Evolutionary conservation across 2,888 invertebrate genomes (phyloP).

Genomic region (Automeris io): DNA sequence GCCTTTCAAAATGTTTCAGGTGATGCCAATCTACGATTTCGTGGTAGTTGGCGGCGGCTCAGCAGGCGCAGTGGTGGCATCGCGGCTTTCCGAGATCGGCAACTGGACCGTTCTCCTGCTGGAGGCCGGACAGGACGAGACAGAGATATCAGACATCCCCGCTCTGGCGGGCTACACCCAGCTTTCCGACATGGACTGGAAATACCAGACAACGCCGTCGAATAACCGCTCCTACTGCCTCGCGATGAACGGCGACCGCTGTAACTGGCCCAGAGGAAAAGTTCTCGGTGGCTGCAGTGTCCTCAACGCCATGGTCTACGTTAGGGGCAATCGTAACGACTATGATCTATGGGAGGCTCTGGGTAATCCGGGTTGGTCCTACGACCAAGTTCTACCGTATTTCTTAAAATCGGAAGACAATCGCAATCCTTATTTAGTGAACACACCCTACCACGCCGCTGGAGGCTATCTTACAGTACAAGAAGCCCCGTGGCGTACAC

Average conservation of each 20-base stretch:
- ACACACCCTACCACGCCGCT: slow-evolving; percentile 84
- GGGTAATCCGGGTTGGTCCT: slow-evolving; percentile 93
- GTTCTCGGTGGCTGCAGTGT: slow-evolving; percentile 92
- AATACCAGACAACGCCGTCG: slow-evolving; percentile 91
- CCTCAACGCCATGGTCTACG: slow-evolving; percentile 94
- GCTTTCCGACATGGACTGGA: slow-evolving; percentile 93
- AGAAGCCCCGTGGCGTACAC: slow-evolving; percentile 90
- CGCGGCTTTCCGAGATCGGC: slow-evolving; percentile 86
- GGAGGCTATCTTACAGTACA: slow-evolving; percentile 91
- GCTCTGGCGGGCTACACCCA: slow-evolving; percentile 90
- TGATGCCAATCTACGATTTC: slow-evolving; percentile 89
- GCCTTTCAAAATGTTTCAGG: slow-evolving; percentile 69
- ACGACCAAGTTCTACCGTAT: slow-evolving; percentile 87
- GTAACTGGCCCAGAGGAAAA: slow-evolving; percentile 95
- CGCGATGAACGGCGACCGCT: slow-evolving; percentile 91
- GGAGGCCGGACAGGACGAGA: slow-evolving; percentile 93
- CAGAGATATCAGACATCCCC: slow-evolving; percentile 92
- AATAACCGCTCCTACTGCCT: slow-evolving; percentile 87
- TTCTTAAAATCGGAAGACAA: slow-evolving; percentile 93
- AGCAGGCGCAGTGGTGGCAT: slow-evolving; percentile 92
- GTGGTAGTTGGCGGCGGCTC: slow-evolving; percentile 92
- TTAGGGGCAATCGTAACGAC: slow-evolving; percentile 90
- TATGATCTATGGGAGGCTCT: slow-evolving; percentile 91
- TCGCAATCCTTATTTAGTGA: slow-evolving; percentile 86
- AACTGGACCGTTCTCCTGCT: slow-evolving; percentile 90